These are phyloP conservation scores for Antechinus flavipes DNA, from an alignment of 2,113 vertebrate species.

Conservation along the genomic window DNA sequence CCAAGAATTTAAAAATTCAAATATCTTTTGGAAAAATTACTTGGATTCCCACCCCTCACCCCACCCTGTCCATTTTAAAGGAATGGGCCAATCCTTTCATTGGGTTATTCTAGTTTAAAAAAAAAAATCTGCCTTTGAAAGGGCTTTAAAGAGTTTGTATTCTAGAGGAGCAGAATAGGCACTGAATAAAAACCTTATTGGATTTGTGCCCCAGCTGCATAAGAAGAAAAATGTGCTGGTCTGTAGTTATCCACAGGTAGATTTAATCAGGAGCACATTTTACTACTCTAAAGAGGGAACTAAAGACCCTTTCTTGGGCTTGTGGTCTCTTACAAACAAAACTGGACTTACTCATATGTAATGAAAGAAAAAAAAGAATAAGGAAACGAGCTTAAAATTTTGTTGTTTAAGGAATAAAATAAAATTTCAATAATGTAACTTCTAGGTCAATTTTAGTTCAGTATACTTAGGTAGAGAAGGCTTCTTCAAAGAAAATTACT, in stretches of 20 bases:
- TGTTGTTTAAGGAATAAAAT: slow-evolving; percentile 45
- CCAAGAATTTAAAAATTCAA: slow-evolving; percentile 78
- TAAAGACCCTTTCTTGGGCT: slow-evolving; percentile 52
- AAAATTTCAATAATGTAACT: slow-evolving; percentile 57
- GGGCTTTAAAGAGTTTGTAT: slow-evolving; percentile 79
- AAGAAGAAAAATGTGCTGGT: slow-evolving; percentile 53
- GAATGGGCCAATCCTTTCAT: slow-evolving; percentile 79
- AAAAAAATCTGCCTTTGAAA: slow-evolving; percentile 79
- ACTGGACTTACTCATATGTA: slow-evolving; percentile 48
- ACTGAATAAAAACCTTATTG: slow-evolving; percentile 65
- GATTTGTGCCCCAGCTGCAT: slow-evolving; percentile 61
- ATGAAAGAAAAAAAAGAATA: slow-evolving; percentile 64
- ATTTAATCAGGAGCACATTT: slow-evolving; percentile 65
- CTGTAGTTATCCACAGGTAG: slow-evolving; percentile 65
- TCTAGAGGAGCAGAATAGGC: slow-evolving; percentile 67
- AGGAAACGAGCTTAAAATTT: slow-evolving; percentile 62
- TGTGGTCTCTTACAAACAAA: slow-evolving; percentile 34
- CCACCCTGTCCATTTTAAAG: slow-evolving; percentile 54
- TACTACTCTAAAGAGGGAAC: slow-evolving; percentile 59
- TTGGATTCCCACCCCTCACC: slow-evolving; percentile 1
- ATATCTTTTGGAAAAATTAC: slow-evolving; percentile 82
- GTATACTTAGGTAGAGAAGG: slow-evolving; percentile 47
- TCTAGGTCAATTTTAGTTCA: slow-evolving; percentile 28
- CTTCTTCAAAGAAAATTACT: slow-evolving; percentile 44
- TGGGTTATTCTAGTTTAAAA: slow-evolving; percentile 62